phyloP scores from a whole-genome alignment of 2,888 invertebrate genomes.

The Sisyra nigra region DNA sequence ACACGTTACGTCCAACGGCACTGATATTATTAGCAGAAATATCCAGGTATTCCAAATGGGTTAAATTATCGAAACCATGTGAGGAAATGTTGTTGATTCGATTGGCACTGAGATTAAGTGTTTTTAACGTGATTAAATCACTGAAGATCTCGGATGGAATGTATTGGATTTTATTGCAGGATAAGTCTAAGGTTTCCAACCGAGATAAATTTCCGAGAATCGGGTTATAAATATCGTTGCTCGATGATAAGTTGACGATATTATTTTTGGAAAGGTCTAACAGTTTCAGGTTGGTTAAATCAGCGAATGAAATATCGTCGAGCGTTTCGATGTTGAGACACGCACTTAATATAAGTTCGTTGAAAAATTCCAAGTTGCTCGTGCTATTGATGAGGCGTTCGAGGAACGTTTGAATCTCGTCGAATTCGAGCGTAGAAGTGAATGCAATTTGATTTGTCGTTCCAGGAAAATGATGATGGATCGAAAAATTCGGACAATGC shows the following conservation, averaged over 20 bases:
- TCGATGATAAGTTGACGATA: constrained; percentile 9
- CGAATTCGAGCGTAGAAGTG: constrained; percentile 13
- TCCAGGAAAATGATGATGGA: constrained; percentile 10
- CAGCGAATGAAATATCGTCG: constrained; percentile 10
- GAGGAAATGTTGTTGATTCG: constrained; percentile 37
- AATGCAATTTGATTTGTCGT: constrained; percentile 12
- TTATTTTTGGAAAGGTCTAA: constrained; percentile 18
- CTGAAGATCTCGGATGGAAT: constrained; percentile 34
- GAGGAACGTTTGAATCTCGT: constrained; percentile 16
- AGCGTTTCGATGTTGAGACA: constrained; percentile 7
- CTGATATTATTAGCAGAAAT: constrained; percentile 50
- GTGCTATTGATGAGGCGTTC: constrained; percentile 14
- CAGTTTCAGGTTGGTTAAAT: constrained; percentile 13
- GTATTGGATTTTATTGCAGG: constrained; percentile 36
- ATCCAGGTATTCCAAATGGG: constrained; percentile 48
- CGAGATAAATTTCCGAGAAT: constrained; percentile 20
- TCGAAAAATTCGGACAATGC: constrained; percentile 12
- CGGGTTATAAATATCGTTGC: constrained; percentile 9
- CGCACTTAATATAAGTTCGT: constrained; percentile 8
- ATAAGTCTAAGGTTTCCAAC: constrained; percentile 41
- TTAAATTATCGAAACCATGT: constrained; percentile 41
- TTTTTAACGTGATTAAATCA: constrained; percentile 37
- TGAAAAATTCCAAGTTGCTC: constrained; percentile 8
- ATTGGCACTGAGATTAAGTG: constrained; percentile 54
- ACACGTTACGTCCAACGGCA: constrained; percentile 34